These are phyloP conservation scores for Dryobota labecula DNA, from an alignment of 2,888 invertebrate species.

Conservation along the genomic window DNA sequence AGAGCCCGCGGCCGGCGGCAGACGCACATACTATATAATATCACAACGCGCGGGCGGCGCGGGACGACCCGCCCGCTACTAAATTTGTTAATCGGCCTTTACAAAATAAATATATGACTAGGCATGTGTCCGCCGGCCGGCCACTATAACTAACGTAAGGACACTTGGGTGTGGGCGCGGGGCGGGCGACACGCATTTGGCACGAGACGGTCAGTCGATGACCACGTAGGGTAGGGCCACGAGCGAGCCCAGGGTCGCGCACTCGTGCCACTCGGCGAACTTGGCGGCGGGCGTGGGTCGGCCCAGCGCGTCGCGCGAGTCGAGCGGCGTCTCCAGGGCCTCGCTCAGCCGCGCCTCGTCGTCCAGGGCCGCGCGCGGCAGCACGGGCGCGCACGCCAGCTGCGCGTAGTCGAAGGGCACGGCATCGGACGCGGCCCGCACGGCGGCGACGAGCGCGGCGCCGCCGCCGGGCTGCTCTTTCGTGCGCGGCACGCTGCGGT, in stretches of 20 bases:
- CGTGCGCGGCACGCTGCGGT: slow-evolving; percentile 86
- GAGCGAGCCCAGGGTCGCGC: slow-evolving; percentile 95
- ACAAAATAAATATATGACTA: slow-evolving; percentile 68
- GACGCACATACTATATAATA: slow-evolving; percentile 62
- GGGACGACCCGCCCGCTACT: slow-evolving; percentile 50
- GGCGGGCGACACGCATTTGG: slow-evolving; percentile 57
- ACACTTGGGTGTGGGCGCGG: slow-evolving; percentile 80
- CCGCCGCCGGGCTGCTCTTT: slow-evolving; percentile 78
- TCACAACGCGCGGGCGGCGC: slow-evolving; percentile 60
- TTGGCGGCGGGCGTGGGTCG: slow-evolving; percentile 79
- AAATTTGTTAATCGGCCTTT: slow-evolving; percentile 57
- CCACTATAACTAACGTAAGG: slow-evolving; percentile 85
- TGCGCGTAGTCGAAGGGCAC: slow-evolving; percentile 77
- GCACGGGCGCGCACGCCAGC: slow-evolving; percentile 75
- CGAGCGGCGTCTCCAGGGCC: slow-evolving; percentile 58
- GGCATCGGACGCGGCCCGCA: slow-evolving; percentile 66
- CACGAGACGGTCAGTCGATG: slow-evolving; percentile 93
- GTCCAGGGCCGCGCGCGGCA: slow-evolving; percentile 66
- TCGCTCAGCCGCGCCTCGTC: slow-evolving; percentile 42
- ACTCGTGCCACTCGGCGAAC: slow-evolving; percentile 98
- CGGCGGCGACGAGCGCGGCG: slow-evolving; percentile 73
- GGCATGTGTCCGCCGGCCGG: slow-evolving; percentile 66
- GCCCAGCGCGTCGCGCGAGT: slow-evolving; percentile 72
- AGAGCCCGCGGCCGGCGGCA: slow-evolving; percentile 40
- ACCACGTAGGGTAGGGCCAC: slow-evolving; percentile 99